These are phyloP conservation scores for Copsychus sechellarum DNA, from an alignment of 2,113 vertebrate genomes.

Conservation along the genomic window DNA sequence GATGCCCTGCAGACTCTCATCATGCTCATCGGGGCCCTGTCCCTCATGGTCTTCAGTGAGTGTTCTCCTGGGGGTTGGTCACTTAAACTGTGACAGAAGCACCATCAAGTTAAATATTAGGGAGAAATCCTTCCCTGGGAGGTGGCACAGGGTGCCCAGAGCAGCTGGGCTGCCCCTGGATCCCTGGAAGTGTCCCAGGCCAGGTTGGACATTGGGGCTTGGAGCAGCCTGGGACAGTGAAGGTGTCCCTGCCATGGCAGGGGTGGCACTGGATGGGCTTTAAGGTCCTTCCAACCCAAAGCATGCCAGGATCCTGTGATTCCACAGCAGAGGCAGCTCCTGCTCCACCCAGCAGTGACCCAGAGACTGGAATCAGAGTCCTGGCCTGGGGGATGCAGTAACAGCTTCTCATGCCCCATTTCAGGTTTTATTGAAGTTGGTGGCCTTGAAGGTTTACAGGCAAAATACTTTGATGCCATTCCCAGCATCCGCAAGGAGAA, in stretches of 20 bases:
- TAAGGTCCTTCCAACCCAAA: neutral
- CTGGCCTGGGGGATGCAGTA: neutral
- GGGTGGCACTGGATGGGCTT: neutral
- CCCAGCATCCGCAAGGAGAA: conserved; percentile 80
- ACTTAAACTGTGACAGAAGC: neutral
- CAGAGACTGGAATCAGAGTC: neutral
- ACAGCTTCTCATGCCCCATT: neutral
- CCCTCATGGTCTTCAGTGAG: conserved; percentile 89
- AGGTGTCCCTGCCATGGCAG: neutral
- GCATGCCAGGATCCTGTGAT: neutral
- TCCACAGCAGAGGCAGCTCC: neutral
- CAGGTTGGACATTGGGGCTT: accelerated
- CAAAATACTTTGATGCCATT: conserved; percentile 82
- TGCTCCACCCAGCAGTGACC: neutral
- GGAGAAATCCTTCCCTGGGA: neutral
- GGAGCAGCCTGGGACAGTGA: accelerated
- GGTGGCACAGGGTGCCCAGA: neutral
- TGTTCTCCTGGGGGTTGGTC: neutral
- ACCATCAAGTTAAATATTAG: neutral
- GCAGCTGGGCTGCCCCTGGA: neutral
- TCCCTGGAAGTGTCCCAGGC: neutral
- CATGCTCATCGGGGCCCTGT: conserved; percentile 89
- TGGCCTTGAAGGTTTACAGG: conserved; percentile 83
- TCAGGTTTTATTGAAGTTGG: conserved; percentile 88
- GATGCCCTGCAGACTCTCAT: conserved; percentile 91